Conservation (phyloP, 1,140 invertebrate genomes). For the Gonatopus flavifemur region DNA sequence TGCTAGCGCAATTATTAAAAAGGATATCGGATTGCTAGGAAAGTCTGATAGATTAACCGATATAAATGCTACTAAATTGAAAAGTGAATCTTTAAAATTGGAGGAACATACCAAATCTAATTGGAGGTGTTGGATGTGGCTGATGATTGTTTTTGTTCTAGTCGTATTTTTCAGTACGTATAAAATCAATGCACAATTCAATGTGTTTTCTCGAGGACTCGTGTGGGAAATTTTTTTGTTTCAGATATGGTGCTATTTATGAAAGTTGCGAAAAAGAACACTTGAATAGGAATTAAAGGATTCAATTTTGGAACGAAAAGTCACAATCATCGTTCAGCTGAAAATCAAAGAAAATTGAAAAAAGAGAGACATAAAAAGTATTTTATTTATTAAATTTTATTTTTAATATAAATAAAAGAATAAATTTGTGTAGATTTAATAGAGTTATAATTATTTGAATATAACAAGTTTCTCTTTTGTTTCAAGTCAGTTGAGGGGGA, state of each 20-base stretch:
- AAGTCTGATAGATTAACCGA: slow-evolving; percentile 80
- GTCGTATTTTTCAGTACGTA: slow-evolving; percentile 83
- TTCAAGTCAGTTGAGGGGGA: too few relatives aligned
- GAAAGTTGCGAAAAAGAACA: slow-evolving; percentile 70
- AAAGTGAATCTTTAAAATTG: slow-evolving; percentile 78
- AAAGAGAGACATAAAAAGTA: too few relatives aligned
- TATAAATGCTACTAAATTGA: slow-evolving; percentile 73
- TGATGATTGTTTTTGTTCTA: slow-evolving; percentile 82
- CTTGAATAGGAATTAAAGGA: slow-evolving; percentile 17
- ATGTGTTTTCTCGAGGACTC: slow-evolving; percentile 3
- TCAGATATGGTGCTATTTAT: slow-evolving; percentile 81
- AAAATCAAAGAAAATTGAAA: too few relatives aligned
- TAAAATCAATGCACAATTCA: neutral
- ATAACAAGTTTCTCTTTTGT: too few relatives aligned
- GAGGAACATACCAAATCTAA: slow-evolving; percentile 82
- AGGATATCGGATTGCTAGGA: slow-evolving; percentile 75
- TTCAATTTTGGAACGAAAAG: too few relatives aligned
- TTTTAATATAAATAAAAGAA: too few relatives aligned
- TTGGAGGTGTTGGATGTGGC: slow-evolving; percentile 93
- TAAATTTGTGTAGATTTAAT: too few relatives aligned
- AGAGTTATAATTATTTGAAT: too few relatives aligned
- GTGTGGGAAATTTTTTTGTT: slow-evolving; percentile 40
- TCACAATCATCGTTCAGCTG: too few relatives aligned
- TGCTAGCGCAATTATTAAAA: slow-evolving; percentile 82
- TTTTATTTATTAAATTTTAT: too few relatives aligned